Percentiles rank a stretch among this genome's conserved stretches.
These are phyloP conservation scores for Neuroterus valhalla DNA, from an alignment of 1,140 invertebrate species.

Conservation along the genomic window DNA sequence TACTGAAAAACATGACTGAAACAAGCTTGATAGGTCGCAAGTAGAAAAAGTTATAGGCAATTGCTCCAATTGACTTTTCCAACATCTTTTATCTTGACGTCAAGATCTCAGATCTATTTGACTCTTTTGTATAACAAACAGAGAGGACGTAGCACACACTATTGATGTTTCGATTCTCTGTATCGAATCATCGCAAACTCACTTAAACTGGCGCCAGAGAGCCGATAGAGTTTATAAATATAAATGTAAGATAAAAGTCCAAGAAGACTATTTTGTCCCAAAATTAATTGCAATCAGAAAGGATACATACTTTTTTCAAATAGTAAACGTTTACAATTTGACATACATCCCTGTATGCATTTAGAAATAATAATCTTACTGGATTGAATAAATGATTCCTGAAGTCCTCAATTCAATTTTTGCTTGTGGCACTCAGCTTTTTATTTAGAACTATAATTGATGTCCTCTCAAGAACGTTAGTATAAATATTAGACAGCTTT, in stretches of 20 bases:
- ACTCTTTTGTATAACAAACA: slow-evolving; percentile 43
- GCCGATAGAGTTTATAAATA: background rate
- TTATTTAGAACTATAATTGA: slow-evolving; percentile 11
- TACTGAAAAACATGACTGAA: background rate
- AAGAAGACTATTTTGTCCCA: too few relatives aligned
- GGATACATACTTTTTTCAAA: too few relatives aligned
- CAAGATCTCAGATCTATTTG: slow-evolving; percentile 44
- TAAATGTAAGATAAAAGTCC: background rate
- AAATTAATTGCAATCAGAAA: too few relatives aligned
- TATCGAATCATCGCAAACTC: slow-evolving; percentile 36
- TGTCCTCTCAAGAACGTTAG: slow-evolving; percentile 30
- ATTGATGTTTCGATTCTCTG: slow-evolving; percentile 27
- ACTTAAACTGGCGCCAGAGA: slow-evolving; percentile 1
- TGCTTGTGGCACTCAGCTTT: background rate
- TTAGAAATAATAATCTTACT: too few relatives aligned
- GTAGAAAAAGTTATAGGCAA: slow-evolving; percentile 37
- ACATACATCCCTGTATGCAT: too few relatives aligned
- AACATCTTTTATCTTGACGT: slow-evolving; percentile 55
- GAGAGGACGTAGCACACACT: slow-evolving; percentile 6
- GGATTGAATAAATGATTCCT: too few relatives aligned
- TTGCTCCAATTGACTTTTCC: slow-evolving; percentile 58
- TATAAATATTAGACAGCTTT: background rate
- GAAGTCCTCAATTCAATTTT: too few relatives aligned
- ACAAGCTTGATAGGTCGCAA: slow-evolving; percentile 8
- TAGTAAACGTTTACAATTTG: too few relatives aligned